Percentiles rank a stretch among this genome's conserved stretches.
These are phyloP conservation scores for Hoplostethus atlanticus DNA, from an alignment of 2,797 vertebrate species.

Conservation along the genomic window DNA sequence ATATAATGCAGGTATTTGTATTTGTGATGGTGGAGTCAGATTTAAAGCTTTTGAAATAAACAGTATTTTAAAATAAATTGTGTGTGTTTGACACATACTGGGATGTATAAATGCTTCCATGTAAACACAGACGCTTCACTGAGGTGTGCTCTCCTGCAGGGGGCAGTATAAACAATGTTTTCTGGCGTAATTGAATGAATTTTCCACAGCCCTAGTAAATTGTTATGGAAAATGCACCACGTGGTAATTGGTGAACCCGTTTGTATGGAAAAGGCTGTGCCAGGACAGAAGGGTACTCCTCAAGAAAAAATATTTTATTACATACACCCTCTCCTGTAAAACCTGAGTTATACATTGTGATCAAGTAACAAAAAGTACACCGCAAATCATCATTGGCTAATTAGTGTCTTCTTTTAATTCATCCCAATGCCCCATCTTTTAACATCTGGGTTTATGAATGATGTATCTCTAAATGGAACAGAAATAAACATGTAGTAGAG, in stretches of 20 bases:
- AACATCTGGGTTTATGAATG: background rate
- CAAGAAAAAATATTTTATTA: slow-evolving; percentile 17
- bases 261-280: slow-evolving; percentile 37
- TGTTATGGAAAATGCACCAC: slow-evolving; percentile 1
- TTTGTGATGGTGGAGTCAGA: slow-evolving; percentile 6
- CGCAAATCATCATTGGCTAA: slow-evolving; percentile 43
- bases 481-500: background rate
- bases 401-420: background rate
- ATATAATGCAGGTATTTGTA: slow-evolving; percentile 11
- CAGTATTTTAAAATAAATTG: slow-evolving; percentile 57
- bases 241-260: background rate
- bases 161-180: slow-evolving; percentile 58
- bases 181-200: background rate
- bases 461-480: background rate
- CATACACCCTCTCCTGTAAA: slow-evolving; percentile 37
- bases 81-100: slow-evolving; percentile 23
- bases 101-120: slow-evolving; percentile 32
- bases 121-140: slow-evolving; percentile 30
- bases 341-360: slow-evolving; percentile 56
- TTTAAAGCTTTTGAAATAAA: slow-evolving; percentile 68
- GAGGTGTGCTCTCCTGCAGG: slow-evolving; percentile 62
- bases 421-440: too few species aligned
- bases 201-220: background rate
- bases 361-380: slow-evolving; percentile 41
- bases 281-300: slow-evolving; percentile 30